Base-by-base conservation (phyloP, 1,140 invertebrate species). In the Drosophila punjabiensis region DNA sequence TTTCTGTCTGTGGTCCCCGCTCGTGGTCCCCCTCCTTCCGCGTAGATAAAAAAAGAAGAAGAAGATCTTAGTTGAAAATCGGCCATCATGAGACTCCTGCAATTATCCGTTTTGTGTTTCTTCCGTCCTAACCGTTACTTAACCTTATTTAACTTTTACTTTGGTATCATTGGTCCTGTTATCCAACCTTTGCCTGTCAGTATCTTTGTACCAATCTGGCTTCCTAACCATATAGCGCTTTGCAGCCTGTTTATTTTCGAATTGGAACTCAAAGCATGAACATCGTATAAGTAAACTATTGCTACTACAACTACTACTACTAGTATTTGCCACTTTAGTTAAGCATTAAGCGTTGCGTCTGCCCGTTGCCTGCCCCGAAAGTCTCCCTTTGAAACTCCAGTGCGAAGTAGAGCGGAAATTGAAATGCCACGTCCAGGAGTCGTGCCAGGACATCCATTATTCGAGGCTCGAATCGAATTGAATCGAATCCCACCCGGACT, bases 281-380 rank as follows among this genome's bases (percentile, higher is more conserved):
- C 41, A 73, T 28, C 35, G 20, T 58, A 58, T 58, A 16, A 58
- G 35, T 58, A 56, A 20, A 35, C 10, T 24, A 58, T 18, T 41
- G 35, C 33, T 33, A 53, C 52, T 33, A 53, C 52, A 13, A 53
- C 52, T 9, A 43, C 45, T 73, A 77, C 65, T 37, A 76, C 56
- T 84, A 84, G 77, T 71, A 71, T 63, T 84, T 83, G 71, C 47
- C 74, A 76, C 74, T 60, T 71, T 77, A 85, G 70, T 69, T 75
- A 80, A 79, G 73, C 60, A 63, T 47, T 69, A 69, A 62, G 20
- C 60, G 16, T 45, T 32, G 52, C 37, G 16, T 45, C 16, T 20
- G 66, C 53, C 63, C 18, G 39, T n/a, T 20, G 66, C 53, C 63
- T 28, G 39, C 20, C 50, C 66, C 65, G 14, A 37, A 50, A 48